phyloP scores from a whole-genome alignment of 2,888 invertebrate genomes.

The Epistrophe grossulariae region DNA sequence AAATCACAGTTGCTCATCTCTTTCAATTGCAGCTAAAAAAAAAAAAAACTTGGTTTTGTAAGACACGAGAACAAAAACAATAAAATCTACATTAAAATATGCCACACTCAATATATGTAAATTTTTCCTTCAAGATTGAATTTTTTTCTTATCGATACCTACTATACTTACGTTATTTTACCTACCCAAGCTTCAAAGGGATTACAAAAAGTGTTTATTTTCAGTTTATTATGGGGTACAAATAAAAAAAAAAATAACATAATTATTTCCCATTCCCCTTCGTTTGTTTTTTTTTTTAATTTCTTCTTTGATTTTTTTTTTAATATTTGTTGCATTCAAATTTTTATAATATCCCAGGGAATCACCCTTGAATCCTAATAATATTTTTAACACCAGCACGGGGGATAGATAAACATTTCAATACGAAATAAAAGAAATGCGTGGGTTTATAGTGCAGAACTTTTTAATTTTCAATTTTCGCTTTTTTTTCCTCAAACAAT shows the following conservation, averaged over 20 bases:
- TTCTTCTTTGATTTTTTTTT: slow-evolving; percentile 19
- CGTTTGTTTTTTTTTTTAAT: slow-evolving; percentile 2
- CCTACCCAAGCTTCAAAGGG: neutral
- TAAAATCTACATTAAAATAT: slow-evolving; percentile 9
- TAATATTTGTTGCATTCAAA: slow-evolving; percentile 26
- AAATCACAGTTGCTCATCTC: neutral
- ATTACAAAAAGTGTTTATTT: slow-evolving; percentile 8
- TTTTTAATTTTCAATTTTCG: slow-evolving; percentile 37
- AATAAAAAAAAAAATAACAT: neutral
- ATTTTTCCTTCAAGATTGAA: neutral
- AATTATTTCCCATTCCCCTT: neutral
- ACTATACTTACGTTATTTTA: neutral
- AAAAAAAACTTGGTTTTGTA: neutral
- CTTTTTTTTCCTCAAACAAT: neutral
- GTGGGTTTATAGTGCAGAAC: slow-evolving; percentile 8
- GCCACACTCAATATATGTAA: neutral
- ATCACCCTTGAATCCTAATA: slow-evolving; percentile 52
- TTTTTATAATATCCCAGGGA: slow-evolving; percentile 54
- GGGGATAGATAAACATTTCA: slow-evolving; percentile 48
- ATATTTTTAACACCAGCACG: slow-evolving; percentile 46
- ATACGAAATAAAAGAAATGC: slow-evolving; percentile 46
- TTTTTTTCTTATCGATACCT: neutral
- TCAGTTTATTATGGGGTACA: slow-evolving; percentile 12
- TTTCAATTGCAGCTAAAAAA: neutral
- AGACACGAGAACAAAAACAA: neutral